phyloP scores from a whole-genome alignment of 2,888 invertebrate genomes.

The Yponomeuta sedellus region DNA sequence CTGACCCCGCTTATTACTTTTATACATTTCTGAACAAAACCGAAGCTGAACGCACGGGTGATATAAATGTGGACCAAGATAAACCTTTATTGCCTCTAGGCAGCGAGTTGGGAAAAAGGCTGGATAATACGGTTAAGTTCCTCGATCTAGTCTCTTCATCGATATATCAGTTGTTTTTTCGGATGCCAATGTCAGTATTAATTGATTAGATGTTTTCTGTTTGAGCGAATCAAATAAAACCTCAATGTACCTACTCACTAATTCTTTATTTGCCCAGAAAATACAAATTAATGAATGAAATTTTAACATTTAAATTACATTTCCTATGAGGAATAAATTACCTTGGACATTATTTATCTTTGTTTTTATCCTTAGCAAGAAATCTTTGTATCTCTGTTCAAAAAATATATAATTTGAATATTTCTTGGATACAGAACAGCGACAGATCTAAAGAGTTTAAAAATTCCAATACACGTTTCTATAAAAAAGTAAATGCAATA shows the following conservation, averaged over 20 bases:
- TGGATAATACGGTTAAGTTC: conserved; percentile 66
- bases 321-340: conserved; percentile 40
- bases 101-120: conserved; percentile 61
- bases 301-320: conserved; percentile 52
- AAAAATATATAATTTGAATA: conserved; percentile 22
- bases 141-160: conserved; percentile 71
- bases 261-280: conserved; percentile 74
- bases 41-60: conserved; percentile 23
- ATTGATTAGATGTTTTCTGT: not conserved
- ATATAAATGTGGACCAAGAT: conserved; percentile 11
- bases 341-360: conserved; percentile 33
- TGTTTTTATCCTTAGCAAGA: conserved; percentile 23
- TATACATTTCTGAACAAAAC: conserved; percentile 83
- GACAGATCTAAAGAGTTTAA: not conserved
- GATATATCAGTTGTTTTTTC: conserved; percentile 72
- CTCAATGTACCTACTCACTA: conserved; percentile 22
- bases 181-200: conserved; percentile 67
- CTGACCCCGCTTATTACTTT: conserved; percentile 84
- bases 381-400: conserved; percentile 30
- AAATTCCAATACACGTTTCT: not conserved
- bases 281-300: conserved; percentile 61
- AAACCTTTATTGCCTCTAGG: conserved; percentile 53
- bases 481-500: conserved; percentile 3
- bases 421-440: not conserved
- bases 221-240: conserved; percentile 6